Evolutionary conservation across 2,113 vertebrate genomes (phyloP).

Genomic region (Poecile atricapillus): DNA sequence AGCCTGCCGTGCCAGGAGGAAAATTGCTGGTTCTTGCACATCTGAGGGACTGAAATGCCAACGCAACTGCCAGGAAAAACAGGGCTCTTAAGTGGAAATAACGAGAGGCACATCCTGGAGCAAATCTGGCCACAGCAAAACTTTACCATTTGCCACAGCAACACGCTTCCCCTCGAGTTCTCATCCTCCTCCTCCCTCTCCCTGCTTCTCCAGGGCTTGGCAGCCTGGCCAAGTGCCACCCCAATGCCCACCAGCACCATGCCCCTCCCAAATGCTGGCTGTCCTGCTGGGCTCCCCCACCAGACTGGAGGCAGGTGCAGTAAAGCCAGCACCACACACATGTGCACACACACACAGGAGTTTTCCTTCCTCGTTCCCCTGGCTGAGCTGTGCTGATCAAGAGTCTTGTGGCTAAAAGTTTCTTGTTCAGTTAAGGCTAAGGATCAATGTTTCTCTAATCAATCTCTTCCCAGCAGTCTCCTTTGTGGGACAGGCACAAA

Average conservation of each 20-base stretch:
- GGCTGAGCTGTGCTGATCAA: background rate
- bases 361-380: background rate
- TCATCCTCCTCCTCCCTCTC: background rate
- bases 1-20: background rate
- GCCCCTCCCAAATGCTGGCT: background rate
- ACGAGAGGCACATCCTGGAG: background rate
- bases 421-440: background rate
- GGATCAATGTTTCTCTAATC: background rate
- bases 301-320: background rate
- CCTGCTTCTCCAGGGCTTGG: background rate
- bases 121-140: background rate
- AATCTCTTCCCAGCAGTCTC: background rate
- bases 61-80: background rate
- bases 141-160: background rate
- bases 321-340: rapidly evolving
- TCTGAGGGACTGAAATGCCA: background rate
- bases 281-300: background rate
- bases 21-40: constrained; percentile 11
- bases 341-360: rapidly evolving
- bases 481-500: background rate
- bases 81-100: constrained; percentile 8
- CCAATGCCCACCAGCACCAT: rapidly evolving
- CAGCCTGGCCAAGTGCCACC: background rate
- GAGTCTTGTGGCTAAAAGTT: background rate
- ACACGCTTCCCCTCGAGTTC: background rate